Evolutionary conservation across 2,113 vertebrate genomes (phyloP).

Genomic region (Monarcha castaneiventris): DNA sequence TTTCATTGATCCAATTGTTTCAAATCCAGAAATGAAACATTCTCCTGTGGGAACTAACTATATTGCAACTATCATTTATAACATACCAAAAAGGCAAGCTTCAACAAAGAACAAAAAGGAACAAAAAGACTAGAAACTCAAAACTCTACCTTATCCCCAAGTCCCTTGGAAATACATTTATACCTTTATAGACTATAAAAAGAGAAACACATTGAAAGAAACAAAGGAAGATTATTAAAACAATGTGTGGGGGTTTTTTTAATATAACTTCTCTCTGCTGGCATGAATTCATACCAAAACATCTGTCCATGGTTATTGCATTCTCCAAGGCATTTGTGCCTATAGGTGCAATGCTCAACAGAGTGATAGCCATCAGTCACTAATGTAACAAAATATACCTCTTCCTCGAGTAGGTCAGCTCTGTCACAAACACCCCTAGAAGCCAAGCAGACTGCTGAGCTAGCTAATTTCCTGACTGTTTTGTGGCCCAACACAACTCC

Average conservation of each 20-base stretch:
- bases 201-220: neutral
- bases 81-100: neutral
- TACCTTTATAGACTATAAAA: neutral
- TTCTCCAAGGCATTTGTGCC: neutral
- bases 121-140: neutral
- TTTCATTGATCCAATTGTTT: neutral
- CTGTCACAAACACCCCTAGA: neutral
- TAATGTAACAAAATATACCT: neutral
- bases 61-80: neutral
- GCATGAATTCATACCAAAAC: neutral
- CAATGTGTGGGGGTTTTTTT: fast-evolving
- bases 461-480: neutral
- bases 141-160: neutral
- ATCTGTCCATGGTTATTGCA: neutral
- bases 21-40: neutral
- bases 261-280: neutral
- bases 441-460: neutral
- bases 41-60: neutral
- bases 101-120: neutral
- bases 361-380: neutral
- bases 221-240: neutral
- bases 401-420: neutral
- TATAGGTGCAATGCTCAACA: neutral
- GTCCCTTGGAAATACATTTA: neutral
- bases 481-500: neutral